These are phyloP conservation scores for Perdita meconis DNA, from an alignment of 2,888 invertebrate genomes.

Conservation along the genomic window DNA sequence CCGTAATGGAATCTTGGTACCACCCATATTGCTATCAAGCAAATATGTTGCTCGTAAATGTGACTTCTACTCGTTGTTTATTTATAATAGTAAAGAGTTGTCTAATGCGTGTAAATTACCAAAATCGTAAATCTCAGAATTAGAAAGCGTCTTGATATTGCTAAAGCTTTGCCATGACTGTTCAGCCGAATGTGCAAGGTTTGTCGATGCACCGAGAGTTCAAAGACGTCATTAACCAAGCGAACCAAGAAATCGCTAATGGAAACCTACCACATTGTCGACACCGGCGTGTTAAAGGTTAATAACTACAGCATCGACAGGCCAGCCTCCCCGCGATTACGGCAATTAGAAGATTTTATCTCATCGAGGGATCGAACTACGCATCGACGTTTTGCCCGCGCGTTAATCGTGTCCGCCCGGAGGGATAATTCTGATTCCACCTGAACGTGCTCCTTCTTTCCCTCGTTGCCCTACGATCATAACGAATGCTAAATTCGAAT, in stretches of 20 bases:
- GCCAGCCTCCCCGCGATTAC: conserved; percentile 39
- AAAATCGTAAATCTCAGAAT: no score
- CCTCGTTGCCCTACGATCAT: conserved; percentile 53
- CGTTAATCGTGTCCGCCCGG: conserved; percentile 34
- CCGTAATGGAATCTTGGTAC: not conserved
- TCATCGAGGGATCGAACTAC: conserved; percentile 21
- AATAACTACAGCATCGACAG: conserved; percentile 44
- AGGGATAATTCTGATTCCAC: conserved; percentile 31
- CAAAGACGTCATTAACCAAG: conserved; percentile 17
- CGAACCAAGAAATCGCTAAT: conserved; percentile 23
- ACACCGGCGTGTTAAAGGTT: conserved; percentile 41
- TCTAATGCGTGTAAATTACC: no score
- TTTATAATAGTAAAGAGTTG: no score
- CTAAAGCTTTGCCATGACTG: no score
- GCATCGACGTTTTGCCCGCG: conserved; percentile 35
- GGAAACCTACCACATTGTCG: conserved; percentile 42
- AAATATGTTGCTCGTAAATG: no score
- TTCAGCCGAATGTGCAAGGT: no score
- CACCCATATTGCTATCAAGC: not conserved
- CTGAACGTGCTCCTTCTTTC: conserved; percentile 18
- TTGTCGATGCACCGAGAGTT: conserved; percentile 3
- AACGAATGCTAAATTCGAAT: conserved; percentile 65
- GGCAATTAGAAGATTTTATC: conserved; percentile 60
- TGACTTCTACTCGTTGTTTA: no score
- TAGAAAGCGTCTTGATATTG: no score